Evolutionary conservation across 2,113 vertebrate genomes (phyloP).

Genomic region (Holacanthus passer): DNA sequence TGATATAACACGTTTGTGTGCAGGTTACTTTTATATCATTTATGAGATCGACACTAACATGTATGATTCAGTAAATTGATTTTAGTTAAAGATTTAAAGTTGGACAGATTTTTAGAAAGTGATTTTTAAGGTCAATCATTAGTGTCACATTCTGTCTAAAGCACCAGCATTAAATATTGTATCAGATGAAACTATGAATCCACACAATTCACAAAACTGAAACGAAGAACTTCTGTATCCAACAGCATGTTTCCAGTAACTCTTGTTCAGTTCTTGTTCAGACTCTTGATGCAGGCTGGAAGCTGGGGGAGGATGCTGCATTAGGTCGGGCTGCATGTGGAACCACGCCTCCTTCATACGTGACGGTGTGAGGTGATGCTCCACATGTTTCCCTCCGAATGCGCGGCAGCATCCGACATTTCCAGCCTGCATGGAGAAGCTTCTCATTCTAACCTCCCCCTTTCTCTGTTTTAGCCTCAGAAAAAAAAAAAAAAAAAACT

Average conservation of each 20-base stretch:
- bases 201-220: neutral
- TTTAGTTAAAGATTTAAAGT: neutral
- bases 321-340: conserved; percentile 22
- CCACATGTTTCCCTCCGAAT: conserved; percentile 10
- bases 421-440: conserved; percentile 47
- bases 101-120: neutral
- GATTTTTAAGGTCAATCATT: neutral
- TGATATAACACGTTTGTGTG: neutral
- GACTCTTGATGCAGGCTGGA: conserved; percentile 17
- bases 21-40: neutral
- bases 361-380: conserved; percentile 8
- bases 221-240: neutral
- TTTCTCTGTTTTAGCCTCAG: conserved; percentile 71
- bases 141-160: neutral
- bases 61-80: neutral
- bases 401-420: neutral
- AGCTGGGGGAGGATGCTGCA: neutral
- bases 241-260: conserved; percentile 28
- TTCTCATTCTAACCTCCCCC: conserved; percentile 56
- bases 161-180: neutral
- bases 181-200: neutral
- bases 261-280: neutral
- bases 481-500: no score
- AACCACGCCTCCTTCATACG: neutral
- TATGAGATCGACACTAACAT: neutral